Evolutionary conservation across 2,113 vertebrate species (phyloP).

Genomic region (Mirza zaza): DNA sequence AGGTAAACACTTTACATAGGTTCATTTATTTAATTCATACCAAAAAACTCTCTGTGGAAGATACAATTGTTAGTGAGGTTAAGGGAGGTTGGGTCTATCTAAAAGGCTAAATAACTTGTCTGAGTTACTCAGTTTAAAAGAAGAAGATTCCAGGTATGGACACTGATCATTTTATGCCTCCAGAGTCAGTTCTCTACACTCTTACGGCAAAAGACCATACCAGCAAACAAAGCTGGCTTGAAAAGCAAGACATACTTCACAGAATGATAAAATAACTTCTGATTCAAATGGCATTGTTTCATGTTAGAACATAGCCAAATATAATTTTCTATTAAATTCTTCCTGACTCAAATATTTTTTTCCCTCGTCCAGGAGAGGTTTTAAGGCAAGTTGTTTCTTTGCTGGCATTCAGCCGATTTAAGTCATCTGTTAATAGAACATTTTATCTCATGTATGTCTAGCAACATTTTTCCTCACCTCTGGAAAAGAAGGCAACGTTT

Average conservation of each 20-base stretch:
- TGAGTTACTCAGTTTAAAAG: not conserved
- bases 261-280: not conserved
- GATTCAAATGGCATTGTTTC: not conserved
- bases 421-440: not conserved
- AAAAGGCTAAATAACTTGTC: not conserved
- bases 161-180: not conserved
- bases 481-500: not conserved
- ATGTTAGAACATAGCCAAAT: not conserved
- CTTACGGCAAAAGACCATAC: not conserved
- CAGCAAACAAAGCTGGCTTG: not conserved
- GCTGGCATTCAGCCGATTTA: not conserved
- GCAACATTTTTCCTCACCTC: not conserved
- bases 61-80: not conserved
- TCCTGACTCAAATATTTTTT: not conserved
- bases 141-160: not conserved
- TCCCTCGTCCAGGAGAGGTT: not conserved
- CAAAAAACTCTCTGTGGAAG: not conserved
- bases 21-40: not conserved
- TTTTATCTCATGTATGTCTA: not conserved
- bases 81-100: not conserved
- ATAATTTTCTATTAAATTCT: not conserved
- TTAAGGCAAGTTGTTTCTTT: not conserved
- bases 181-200: accelerated
- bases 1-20: not conserved
- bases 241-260: not conserved